phyloP scores from a whole-genome alignment of 1,140 invertebrate genomes.

The Wiebesia pumilae region DNA sequence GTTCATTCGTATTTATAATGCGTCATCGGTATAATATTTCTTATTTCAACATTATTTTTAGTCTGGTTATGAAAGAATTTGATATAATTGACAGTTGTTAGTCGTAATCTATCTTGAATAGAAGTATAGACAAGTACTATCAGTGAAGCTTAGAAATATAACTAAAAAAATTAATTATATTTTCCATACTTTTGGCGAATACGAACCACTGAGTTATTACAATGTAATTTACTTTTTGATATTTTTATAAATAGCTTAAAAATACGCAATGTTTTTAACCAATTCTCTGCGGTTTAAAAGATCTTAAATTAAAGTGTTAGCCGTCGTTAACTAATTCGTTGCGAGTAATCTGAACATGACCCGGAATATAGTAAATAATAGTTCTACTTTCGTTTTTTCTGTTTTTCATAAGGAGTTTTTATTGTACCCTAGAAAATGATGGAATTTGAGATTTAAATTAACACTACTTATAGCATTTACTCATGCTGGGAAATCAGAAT shows the following conservation, averaged over 20 bases:
- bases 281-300: not conserved
- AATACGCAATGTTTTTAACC: not conserved
- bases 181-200: too few relatives aligned
- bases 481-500: not conserved
- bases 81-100: too few relatives aligned
- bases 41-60: too few relatives aligned
- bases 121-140: too few relatives aligned
- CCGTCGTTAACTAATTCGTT: not conserved
- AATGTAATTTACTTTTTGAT: not conserved
- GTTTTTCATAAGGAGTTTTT: not conserved
- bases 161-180: too few relatives aligned
- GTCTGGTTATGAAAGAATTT: too few relatives aligned
- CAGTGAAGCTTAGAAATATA: too few relatives aligned
- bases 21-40: too few relatives aligned
- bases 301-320: not conserved
- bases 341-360: not conserved
- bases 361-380: not conserved
- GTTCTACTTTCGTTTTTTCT: not conserved
- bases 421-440: not conserved
- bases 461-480: not conserved
- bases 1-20: too few relatives aligned
- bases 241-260: not conserved
- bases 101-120: too few relatives aligned
- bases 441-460: not conserved
- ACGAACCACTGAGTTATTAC: not conserved